A percentile compares a stretch with the other conserved stretches of the same genome.
Evolutionary conservation across 2,113 vertebrate species (phyloP).

Genomic region (Boulengeromyrus knoepffleri): DNA sequence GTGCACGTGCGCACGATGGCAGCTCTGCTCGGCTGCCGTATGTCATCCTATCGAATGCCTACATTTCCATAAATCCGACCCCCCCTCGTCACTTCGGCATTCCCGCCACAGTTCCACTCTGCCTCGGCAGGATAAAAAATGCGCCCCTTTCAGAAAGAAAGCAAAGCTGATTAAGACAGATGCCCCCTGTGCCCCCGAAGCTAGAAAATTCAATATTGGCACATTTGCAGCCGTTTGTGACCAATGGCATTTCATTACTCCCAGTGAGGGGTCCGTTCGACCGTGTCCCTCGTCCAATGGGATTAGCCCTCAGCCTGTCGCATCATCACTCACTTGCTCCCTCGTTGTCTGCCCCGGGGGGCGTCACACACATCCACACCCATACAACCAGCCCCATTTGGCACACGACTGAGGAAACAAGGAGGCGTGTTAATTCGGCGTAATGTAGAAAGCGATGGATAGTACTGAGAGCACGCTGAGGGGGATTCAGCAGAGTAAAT

Average conservation of each 20-base stretch:
- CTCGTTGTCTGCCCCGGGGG: not conserved
- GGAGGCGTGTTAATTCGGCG: not conserved
- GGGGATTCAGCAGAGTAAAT: not conserved
- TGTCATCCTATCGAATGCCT: not conserved
- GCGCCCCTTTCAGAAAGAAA: conserved; percentile 16
- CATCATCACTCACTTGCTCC: not conserved
- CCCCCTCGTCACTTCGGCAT: not conserved
- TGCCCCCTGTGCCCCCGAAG: not conserved
- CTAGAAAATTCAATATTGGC: conserved; percentile 19
- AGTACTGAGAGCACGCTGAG: not conserved
- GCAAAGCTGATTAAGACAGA: conserved; percentile 32
- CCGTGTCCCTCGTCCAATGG: not conserved
- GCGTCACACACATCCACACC: not conserved
- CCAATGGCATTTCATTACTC: conserved; percentile 26
- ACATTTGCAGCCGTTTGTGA: conserved; percentile 25
- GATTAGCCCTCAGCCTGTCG: not conserved
- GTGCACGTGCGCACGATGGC: not conserved
- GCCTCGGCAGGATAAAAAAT: conserved; percentile 25
- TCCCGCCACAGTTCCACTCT: not conserved
- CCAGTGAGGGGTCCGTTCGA: not conserved
- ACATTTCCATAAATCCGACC: not conserved
- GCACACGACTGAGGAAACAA: not conserved
- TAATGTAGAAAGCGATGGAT: not conserved
- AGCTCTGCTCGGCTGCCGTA: not conserved
- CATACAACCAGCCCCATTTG: not conserved